Percentiles rank a stretch among this genome's conserved stretches.
Evolutionary conservation across 1,140 invertebrate genomes (phyloP).

Genomic region (Acromyrmex echinatior): DNA sequence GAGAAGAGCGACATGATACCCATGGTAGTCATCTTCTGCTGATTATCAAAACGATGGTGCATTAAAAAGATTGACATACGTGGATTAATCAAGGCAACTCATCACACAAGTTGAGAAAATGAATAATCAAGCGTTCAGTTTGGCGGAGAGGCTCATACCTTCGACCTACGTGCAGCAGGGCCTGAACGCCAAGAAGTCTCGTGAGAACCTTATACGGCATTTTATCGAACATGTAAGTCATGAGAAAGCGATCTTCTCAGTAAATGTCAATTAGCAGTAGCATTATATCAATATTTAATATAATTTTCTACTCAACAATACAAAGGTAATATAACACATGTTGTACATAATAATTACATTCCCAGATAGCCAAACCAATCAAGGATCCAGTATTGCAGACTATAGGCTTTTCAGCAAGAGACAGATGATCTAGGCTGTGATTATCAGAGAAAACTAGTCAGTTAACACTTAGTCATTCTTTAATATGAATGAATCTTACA

Average conservation of each 20-base stretch:
- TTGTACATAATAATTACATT: no score
- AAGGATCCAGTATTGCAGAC: no score
- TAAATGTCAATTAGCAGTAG: no score
- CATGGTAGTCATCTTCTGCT: conserved; percentile 42
- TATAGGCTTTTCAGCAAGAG: no score
- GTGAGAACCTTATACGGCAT: conserved; percentile 91
- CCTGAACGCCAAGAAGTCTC: conserved; percentile 90
- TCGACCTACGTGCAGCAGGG: conserved; percentile 90
- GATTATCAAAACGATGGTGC: conserved; percentile 72
- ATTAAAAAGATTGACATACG: conserved; percentile 68
- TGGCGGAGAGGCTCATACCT: conserved; percentile 88
- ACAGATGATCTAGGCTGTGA: no score
- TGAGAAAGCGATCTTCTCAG: background rate
- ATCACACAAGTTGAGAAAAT: conserved; percentile 80
- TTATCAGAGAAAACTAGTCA: no score
- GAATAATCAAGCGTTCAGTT: conserved; percentile 88
- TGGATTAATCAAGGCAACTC: conserved; percentile 62
- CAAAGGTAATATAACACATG: no score
- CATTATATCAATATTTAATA: no score
- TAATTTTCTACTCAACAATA: no score
- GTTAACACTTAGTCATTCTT: no score
- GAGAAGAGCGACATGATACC: conserved; percentile 27
- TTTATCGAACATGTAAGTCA: conserved; percentile 88
- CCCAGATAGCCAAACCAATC: no score
- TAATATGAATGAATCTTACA: no score